Evolutionary conservation across 2,113 vertebrate species (phyloP).

Genomic region (Dromaius novaehollandiae): DNA sequence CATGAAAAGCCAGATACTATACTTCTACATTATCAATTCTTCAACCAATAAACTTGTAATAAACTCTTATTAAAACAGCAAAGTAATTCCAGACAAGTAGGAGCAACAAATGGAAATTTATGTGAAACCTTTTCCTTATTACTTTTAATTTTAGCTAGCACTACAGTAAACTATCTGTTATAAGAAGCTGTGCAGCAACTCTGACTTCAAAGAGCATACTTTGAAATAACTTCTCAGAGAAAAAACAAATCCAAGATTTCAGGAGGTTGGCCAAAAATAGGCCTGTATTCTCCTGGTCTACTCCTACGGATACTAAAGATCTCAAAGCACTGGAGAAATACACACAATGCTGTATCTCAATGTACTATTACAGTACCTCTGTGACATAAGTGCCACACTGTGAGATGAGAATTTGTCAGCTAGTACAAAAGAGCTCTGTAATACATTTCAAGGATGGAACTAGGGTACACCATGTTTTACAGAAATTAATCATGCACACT

Average conservation of each 20-base stretch:
- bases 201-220: not conserved
- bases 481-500: not conserved
- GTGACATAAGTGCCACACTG: not conserved
- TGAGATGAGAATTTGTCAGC: not conserved
- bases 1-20: not conserved
- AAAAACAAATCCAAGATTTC: not conserved
- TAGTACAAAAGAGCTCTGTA: not conserved
- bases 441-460: not conserved
- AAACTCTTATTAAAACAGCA: not conserved
- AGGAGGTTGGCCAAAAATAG: not conserved
- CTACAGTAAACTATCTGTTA: not conserved
- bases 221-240: not conserved
- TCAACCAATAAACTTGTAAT: not conserved
- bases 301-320: not conserved
- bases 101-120: not conserved
- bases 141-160: not conserved
- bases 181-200: not conserved
- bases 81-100: not conserved
- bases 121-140: not conserved
- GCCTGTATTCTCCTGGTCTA: not conserved
- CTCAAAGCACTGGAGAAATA: not conserved
- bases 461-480: not conserved
- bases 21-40: not conserved
- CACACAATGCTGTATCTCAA: rapidly evolving
- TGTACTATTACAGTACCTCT: not conserved